Base-by-base conservation (phyloP, 92 coral and sea anemone species). In the Epizoanthus stellaris region DNA sequence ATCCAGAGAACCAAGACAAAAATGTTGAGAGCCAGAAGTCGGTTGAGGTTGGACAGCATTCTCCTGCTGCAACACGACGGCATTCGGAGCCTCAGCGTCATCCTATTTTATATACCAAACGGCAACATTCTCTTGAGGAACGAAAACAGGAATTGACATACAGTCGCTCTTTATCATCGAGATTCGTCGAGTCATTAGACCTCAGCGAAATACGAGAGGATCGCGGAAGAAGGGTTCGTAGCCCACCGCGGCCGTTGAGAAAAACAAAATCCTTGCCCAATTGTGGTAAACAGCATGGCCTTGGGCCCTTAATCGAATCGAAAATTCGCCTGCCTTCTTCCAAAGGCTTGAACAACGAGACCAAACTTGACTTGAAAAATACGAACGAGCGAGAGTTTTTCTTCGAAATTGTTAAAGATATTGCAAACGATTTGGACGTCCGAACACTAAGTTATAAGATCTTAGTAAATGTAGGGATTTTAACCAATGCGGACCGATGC, bases 401-500 rank as follows among this genome's bases (percentile, higher is more conserved):
- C 93, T 97, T 95, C 88, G 99, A 97, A 88, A 97, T 97, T 58
- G 98, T 97, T 40, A 93, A 95, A 88, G 99, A 97, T 82, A 97
- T 97, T 64, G 99, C 99, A 60, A 97, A 97, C 85, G 98, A 97
- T 88, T 82, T 97, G 77, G 96, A 97, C 83, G 85, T 97, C 36
- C 93, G 91, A 76, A 95, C 99, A 19, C 91, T 97, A 86, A 97
- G 99, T 76, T 97, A 97, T 90, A 97, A 97, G 91, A 97, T 97
- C 25, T 87, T 97, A 73, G 99, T 97, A 58, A 97, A 97, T 91
- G 98, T 97, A 77, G 99, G 99, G 87, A 97, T 97, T 77, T 91
- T 97, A 80, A 97, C 99, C 71, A 97, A 94, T 75, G 99, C 99
- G 61, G 99, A 97, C 88, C 95, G 99, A 72, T 97, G 99, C 70